Conservation (phyloP, 2,113 vertebrate species). For the Megaceryle maxima region DNA sequence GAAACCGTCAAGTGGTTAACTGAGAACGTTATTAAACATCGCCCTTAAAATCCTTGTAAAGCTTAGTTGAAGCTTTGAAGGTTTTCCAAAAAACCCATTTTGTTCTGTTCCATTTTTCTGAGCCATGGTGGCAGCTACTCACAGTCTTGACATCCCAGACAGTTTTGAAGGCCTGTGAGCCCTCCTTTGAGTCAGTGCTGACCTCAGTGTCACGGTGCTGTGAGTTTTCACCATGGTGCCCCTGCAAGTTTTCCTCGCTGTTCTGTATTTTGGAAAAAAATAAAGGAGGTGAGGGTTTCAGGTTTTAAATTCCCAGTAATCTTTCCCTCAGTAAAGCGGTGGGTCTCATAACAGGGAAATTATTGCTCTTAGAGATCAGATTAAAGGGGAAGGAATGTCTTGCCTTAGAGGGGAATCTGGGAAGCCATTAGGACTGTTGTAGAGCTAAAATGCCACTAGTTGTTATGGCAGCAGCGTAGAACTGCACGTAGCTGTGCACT, state of each 20-base stretch:
- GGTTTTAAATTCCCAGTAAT: not conserved
- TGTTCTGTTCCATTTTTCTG: not conserved
- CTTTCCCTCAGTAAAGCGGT: not conserved
- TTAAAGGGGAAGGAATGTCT: not conserved
- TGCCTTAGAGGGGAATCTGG: not conserved
- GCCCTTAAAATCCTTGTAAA: not conserved
- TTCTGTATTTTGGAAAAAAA: conserved; percentile 19
- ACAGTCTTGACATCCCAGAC: conserved; percentile 53
- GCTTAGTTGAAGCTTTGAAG: not conserved
- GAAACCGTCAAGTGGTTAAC: not conserved
- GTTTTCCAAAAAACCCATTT: not conserved
- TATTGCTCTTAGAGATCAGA: not conserved
- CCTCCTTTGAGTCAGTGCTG: not conserved
- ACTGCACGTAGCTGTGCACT: no score
- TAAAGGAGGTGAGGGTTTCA: not conserved
- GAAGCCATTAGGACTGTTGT: not conserved
- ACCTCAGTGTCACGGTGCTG: not conserved
- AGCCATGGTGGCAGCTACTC: not conserved
- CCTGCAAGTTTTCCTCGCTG: not conserved
- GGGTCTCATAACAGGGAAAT: not conserved
- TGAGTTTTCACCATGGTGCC: not conserved
- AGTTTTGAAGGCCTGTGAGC: conserved; percentile 15
- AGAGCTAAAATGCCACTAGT: no score
- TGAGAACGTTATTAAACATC: fast-evolving
- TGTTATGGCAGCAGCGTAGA: no score